These are phyloP conservation scores for Pangasius djambal DNA, from an alignment of 2,797 vertebrate genomes.

Conservation along the genomic window DNA sequence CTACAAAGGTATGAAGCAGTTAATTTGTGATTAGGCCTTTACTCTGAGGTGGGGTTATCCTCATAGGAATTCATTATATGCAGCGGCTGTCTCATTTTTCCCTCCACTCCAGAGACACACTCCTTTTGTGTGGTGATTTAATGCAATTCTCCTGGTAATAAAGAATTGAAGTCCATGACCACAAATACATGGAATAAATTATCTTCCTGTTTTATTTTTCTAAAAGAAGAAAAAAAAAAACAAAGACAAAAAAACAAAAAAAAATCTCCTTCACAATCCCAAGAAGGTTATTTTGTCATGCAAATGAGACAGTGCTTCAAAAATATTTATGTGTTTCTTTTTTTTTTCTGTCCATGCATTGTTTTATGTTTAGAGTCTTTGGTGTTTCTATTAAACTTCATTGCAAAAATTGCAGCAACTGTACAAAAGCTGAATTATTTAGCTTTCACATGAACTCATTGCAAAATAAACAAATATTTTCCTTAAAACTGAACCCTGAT, in stretches of 20 bases:
- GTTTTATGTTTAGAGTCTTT: slow-evolving; percentile 29
- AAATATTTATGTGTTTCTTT: slow-evolving; percentile 72
- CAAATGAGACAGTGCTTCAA: slow-evolving; percentile 74
- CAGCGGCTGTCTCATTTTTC: slow-evolving; percentile 78
- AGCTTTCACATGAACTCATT: neutral
- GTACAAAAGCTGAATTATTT: slow-evolving; percentile 10
- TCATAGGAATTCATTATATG: slow-evolving; percentile 85
- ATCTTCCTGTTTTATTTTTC: slow-evolving; percentile 58
- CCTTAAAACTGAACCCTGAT: neutral
- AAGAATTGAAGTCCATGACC: slow-evolving; percentile 85
- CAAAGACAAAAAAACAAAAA: neutral
- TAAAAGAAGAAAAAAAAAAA: neutral
- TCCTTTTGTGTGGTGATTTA: slow-evolving; percentile 86
- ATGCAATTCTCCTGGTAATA: slow-evolving; percentile 82
- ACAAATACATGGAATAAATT: slow-evolving; percentile 86
- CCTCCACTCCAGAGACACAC: slow-evolving; percentile 70
- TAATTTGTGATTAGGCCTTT: slow-evolving; percentile 85
- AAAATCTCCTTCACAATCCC: slow-evolving; percentile 63
- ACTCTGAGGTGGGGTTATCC: slow-evolving; percentile 84
- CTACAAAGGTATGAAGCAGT: slow-evolving; percentile 81
- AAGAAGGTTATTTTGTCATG: slow-evolving; percentile 83
- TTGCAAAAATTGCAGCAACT: neutral
- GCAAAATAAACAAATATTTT: neutral
- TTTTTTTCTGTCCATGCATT: slow-evolving; percentile 20
- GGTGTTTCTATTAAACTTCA: slow-evolving; percentile 4